These are phyloP conservation scores for Parambassis ranga DNA, from an alignment of 2,797 vertebrate genomes.

Conservation along the genomic window DNA sequence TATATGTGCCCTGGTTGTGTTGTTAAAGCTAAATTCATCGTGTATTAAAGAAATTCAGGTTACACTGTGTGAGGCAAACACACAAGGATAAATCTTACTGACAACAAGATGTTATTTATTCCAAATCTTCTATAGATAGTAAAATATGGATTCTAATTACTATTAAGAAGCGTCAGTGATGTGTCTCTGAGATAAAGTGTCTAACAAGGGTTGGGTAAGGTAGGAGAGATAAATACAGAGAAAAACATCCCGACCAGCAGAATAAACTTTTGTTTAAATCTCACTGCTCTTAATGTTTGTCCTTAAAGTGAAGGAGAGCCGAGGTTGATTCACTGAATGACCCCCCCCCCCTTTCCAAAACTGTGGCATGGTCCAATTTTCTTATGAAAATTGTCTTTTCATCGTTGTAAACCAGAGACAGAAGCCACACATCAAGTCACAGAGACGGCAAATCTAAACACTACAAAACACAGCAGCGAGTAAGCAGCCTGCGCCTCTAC, in stretches of 20 bases:
- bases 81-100: no score
- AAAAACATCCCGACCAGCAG: conserved; percentile 26
- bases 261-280: conserved; percentile 10
- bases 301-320: not conserved
- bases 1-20: no score
- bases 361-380: conserved; percentile 52
- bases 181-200: not conserved
- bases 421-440: conserved; percentile 30
- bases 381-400: conserved; percentile 54
- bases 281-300: not conserved
- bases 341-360: conserved; percentile 29
- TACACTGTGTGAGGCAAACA: no score
- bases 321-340: not conserved
- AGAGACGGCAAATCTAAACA: conserved; percentile 35
- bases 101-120: no score
- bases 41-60: no score
- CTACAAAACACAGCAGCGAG: conserved; percentile 51
- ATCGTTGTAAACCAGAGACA: conserved; percentile 9
- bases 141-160: no score
- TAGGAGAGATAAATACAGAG: conserved; percentile 21
- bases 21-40: no score
- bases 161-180: no score
- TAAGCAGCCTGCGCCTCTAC: conserved; percentile 23
- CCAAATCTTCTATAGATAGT: no score
- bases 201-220: not conserved